Evolutionary conservation across 1,140 invertebrate genomes (phyloP), one percentile per base, ranked within the genome.

Genomic region (Parasteatoda tepidariorum): DNA sequence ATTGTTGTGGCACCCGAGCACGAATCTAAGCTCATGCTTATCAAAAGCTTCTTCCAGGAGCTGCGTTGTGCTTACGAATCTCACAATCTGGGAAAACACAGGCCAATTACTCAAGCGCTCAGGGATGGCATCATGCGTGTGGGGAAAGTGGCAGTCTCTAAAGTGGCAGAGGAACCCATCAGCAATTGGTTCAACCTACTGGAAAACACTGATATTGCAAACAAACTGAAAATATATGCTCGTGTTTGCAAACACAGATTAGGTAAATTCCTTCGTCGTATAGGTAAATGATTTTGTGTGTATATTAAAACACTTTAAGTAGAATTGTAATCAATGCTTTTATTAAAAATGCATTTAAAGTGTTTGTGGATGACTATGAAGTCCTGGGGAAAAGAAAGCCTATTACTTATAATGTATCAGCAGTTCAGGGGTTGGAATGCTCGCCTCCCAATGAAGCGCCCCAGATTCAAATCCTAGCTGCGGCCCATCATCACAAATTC

Each of bases 1-100:
- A 92, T 99, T 38, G 96, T 98, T 7, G 92, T 99, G 0, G 93
- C 95, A 22, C 97, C 98, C 0, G 97, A 99, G 86, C 95, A 93
- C 87, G 95, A 97, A 67, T 93, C 93, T 68, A 92, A 98, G 26
- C 89, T 95, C 5, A 91, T 92, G 24, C 93, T 93, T 87, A 93
- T 96, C 0, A 93, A 93, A 83, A 91, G 92, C 0, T 99, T 97
- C 91, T 98, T 99, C 91, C 93, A 94, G 66, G 97, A 99, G 88
- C 90, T 99, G 0, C 96, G 95, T 71, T 93, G 94, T 33, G 94
- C 94, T 33, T 99, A 99, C 89, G 97, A 99, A 90, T 93, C 93
- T 86, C 88, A 88, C 67, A 57, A 38, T 26, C 48, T 85, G 15
- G 86, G 86, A 31, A 85, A 70, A 70, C 87, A 87, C 76, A 66